Conservation (phyloP, 2,797 vertebrate genomes). For the Mormyrops boulengeri region DNA sequence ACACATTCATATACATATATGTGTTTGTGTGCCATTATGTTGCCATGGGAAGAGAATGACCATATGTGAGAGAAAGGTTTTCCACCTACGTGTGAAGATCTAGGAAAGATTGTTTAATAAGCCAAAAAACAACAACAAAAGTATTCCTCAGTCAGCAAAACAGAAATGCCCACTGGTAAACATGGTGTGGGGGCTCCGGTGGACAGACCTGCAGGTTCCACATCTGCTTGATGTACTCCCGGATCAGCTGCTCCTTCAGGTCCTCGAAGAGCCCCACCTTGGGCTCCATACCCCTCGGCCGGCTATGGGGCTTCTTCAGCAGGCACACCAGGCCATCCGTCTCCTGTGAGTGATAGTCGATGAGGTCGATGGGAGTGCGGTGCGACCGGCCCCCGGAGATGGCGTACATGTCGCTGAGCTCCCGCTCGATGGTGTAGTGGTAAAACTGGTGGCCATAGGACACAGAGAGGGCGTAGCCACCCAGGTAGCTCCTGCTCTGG, state of each 20-base stretch:
- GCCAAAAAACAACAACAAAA: background rate
- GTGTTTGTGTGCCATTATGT: background rate
- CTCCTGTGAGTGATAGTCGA: conserved; percentile 83
- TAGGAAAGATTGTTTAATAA: background rate
- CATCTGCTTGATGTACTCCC: conserved; percentile 83
- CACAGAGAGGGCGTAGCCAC: conserved; percentile 85
- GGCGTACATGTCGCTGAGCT: conserved; percentile 75
- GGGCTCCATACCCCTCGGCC: conserved; percentile 78
- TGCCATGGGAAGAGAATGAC: background rate
- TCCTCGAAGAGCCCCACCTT: conserved; percentile 92
- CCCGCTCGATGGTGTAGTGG: conserved; percentile 91
- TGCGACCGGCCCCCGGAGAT: conserved; percentile 85
- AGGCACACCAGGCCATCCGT: conserved; percentile 80
- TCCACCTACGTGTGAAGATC: background rate
- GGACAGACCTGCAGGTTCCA: conserved; percentile 85
- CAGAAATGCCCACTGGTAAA: background rate
- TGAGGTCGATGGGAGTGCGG: conserved; percentile 70
- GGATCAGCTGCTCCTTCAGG: conserved; percentile 87
- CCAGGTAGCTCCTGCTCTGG: conserved; percentile 88
- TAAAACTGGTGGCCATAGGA: conserved; percentile 65
- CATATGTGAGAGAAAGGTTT: background rate
- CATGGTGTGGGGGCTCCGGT: background rate
- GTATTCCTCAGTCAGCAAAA: background rate
- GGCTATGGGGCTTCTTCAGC: conserved; percentile 76
- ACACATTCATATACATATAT: background rate